A percentile compares a stretch with the other conserved stretches of the same genome.
Evolutionary conservation across 2,888 invertebrate species (phyloP).

Genomic region (Anorthoa munda): DNA sequence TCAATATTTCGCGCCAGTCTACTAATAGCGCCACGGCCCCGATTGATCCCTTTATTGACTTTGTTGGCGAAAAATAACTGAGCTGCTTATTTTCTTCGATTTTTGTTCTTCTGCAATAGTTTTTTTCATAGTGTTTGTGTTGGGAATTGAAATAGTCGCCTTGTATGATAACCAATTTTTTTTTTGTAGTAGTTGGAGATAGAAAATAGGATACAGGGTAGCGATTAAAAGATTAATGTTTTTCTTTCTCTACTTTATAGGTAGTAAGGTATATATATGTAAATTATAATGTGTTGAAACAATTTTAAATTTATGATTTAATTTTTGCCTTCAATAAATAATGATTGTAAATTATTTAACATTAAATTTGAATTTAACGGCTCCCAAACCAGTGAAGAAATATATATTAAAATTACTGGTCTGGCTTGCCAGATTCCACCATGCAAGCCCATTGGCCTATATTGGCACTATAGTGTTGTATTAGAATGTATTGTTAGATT

Average conservation of each 20-base stretch:
- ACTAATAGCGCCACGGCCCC: constrained; percentile 48
- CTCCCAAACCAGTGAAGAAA: neutral
- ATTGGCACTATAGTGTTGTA: too few relatives aligned
- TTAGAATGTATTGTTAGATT: too few relatives aligned
- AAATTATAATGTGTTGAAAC: too few relatives aligned
- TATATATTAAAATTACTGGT: too few relatives aligned
- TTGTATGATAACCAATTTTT: neutral
- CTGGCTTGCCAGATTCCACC: too few relatives aligned
- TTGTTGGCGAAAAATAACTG: constrained; percentile 53
- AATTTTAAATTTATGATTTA: too few relatives aligned
- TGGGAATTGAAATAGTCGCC: constrained; percentile 1
- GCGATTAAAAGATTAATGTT: neutral
- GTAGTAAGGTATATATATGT: neutral
- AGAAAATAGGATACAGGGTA: neutral
- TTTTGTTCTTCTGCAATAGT: constrained; percentile 22
- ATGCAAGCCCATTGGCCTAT: too few relatives aligned
- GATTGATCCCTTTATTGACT: constrained; percentile 59
- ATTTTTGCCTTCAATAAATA: too few relatives aligned
- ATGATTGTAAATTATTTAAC: too few relatives aligned
- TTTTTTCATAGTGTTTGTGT: constrained; percentile 26
- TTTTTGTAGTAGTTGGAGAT: neutral
- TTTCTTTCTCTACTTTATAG: neutral
- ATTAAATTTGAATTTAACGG: neutral
- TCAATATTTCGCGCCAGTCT: constrained; percentile 60
- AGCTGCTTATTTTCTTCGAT: constrained; percentile 35